These are phyloP conservation scores for Gephyroberyx darwinii DNA, from an alignment of 2,797 vertebrate species.

Conservation along the genomic window DNA sequence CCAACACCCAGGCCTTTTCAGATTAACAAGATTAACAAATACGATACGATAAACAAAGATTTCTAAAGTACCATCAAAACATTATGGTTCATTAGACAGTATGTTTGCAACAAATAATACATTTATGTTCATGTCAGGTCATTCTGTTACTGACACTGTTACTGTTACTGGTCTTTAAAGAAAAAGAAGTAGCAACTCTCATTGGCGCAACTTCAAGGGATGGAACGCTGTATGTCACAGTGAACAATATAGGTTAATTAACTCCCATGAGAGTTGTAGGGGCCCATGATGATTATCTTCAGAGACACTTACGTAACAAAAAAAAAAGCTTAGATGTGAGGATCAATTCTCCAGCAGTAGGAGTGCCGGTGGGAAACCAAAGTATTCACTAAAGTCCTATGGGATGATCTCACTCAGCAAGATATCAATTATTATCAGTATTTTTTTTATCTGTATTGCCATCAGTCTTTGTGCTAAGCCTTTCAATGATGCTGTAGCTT, in stretches of 20 bases:
- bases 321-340: conserved; percentile 13
- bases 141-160: conserved; percentile 52
- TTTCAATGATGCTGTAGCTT: not conserved
- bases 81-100: conserved; percentile 15
- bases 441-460: conserved; percentile 32
- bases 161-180: not conserved
- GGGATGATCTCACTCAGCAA: conserved; percentile 41
- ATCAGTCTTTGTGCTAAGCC: not conserved
- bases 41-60: not conserved
- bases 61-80: not conserved
- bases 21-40: not conserved
- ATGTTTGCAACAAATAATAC: conserved; percentile 4
- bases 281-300: conserved; percentile 59
- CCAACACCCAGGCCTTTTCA: not conserved
- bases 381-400: conserved; percentile 39
- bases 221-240: conserved; percentile 22
- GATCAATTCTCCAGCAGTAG: conserved; percentile 46
- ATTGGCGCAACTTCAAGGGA: conserved; percentile 35
- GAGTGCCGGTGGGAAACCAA: conserved; percentile 53
- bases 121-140: conserved; percentile 55
- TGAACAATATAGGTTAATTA: conserved; percentile 74
- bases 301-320: conserved; percentile 46
- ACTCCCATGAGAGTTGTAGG: conserved; percentile 62
- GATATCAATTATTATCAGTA: conserved; percentile 43
- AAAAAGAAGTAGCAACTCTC: conserved; percentile 23